These are phyloP conservation scores for Parambassis ranga DNA, from an alignment of 2,797 vertebrate genomes.

Conservation along the genomic window DNA sequence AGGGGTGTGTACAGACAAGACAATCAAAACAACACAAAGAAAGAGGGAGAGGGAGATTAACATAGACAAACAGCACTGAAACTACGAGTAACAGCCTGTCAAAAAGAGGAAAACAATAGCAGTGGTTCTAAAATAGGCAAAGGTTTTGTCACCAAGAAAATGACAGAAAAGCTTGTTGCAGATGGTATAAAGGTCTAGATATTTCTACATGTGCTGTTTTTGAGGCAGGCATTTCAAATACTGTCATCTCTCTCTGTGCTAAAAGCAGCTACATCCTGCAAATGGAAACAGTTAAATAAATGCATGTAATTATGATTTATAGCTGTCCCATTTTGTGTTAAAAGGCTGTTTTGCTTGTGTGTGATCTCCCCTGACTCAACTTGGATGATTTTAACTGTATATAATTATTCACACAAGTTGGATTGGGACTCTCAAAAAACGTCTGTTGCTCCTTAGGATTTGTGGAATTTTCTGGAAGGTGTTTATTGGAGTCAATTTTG, in stretches of 20 bases:
- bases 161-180: too few relatives aligned
- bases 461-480: conserved; percentile 75
- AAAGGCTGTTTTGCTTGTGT: conserved; percentile 39
- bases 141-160: too few relatives aligned
- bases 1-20: conserved; percentile 4
- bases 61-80: background rate
- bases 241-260: conserved; percentile 9
- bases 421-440: conserved; percentile 32
- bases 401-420: conserved; percentile 57
- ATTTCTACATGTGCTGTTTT: conserved; percentile 3
- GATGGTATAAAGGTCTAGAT: too few relatives aligned
- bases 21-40: conserved; percentile 54
- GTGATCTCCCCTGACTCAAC: conserved; percentile 49
- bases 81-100: too few relatives aligned
- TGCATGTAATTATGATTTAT: conserved; percentile 44
- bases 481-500: conserved; percentile 79
- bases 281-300: conserved; percentile 38
- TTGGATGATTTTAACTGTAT: conserved; percentile 30
- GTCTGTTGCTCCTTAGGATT: conserved; percentile 58
- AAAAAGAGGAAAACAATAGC: too few relatives aligned
- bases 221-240: conserved; percentile 1
- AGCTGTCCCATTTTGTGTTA: conserved; percentile 34
- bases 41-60: conserved; percentile 6
- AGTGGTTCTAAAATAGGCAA: too few relatives aligned
- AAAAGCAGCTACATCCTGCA: conserved; percentile 18